Conservation (phyloP, 2,113 vertebrate genomes). For the Oenanthe oenanthe region DNA sequence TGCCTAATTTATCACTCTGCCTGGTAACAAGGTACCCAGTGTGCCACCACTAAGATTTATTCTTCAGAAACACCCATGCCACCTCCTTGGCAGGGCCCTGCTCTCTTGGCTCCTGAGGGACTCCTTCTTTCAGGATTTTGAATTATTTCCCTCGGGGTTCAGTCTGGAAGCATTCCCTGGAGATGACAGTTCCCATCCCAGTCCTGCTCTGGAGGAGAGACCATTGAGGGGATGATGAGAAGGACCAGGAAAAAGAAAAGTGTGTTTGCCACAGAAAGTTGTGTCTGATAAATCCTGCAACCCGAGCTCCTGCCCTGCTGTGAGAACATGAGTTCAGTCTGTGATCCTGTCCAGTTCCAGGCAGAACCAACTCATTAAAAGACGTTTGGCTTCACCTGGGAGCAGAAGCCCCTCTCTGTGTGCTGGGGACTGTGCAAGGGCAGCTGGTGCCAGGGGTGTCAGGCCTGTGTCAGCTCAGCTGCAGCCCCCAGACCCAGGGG, state of each 20-base stretch:
- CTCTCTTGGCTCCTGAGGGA: not conserved
- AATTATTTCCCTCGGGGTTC: not conserved
- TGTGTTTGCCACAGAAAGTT: not conserved
- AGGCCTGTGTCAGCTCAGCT: not conserved
- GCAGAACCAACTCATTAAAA: not conserved
- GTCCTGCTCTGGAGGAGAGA: not conserved
- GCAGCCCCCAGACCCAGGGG: not conserved
- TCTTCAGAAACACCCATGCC: conserved; percentile 37
- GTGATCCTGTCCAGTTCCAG: not conserved
- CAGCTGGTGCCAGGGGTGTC: not conserved
- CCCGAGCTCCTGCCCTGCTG: not conserved
- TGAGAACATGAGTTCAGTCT: not conserved
- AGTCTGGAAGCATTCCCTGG: not conserved
- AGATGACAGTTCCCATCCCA: not conserved
- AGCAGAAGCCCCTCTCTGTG: not conserved
- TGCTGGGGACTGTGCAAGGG: not conserved
- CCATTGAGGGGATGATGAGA: not conserved
- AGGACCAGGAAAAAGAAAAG: not conserved
- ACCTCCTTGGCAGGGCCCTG: not conserved
- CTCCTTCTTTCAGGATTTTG: not conserved
- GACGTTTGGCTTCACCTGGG: not conserved
- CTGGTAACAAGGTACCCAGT: conserved; percentile 41
- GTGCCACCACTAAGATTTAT: not conserved
- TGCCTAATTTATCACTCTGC: conserved; percentile 59
- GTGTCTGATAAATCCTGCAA: not conserved